Percentiles rank a stretch among this genome's conserved stretches.
These are phyloP conservation scores for Urocynchramus pylzowi DNA, from an alignment of 2,113 vertebrate genomes.

Conservation along the genomic window DNA sequence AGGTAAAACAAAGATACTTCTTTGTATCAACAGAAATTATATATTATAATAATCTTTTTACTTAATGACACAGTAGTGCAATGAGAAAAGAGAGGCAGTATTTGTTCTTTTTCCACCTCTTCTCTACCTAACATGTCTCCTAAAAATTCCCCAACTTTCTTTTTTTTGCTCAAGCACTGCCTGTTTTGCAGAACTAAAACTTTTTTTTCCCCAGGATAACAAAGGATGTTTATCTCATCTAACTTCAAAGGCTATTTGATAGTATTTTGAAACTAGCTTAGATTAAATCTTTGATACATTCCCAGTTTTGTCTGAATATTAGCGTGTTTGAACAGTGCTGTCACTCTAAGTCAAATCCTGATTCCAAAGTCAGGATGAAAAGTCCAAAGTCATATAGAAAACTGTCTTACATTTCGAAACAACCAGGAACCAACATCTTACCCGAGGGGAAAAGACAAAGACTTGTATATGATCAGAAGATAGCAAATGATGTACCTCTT, in stretches of 20 bases:
- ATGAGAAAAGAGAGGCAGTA: background rate
- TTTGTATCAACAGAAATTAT: background rate
- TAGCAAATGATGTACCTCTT: background rate
- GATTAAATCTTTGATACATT: background rate
- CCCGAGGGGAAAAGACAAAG: background rate
- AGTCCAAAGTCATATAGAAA: background rate
- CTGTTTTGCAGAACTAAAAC: background rate
- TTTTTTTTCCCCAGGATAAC: background rate
- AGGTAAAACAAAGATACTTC: background rate
- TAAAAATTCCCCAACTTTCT: background rate
- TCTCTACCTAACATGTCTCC: background rate
- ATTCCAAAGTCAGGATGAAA: background rate
- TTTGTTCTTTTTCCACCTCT: background rate
- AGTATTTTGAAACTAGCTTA: background rate
- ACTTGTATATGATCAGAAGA: background rate
- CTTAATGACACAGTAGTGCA: background rate
- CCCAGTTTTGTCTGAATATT: background rate
- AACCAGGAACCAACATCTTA: background rate
- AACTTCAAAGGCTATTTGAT: background rate
- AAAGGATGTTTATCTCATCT: background rate
- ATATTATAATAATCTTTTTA: background rate
- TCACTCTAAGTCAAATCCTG: background rate
- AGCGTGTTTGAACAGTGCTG: background rate
- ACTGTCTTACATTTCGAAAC: background rate
- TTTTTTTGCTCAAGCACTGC: background rate